phyloP scores from a whole-genome alignment of 2,888 invertebrate genomes.

The Drepana falcataria region DNA sequence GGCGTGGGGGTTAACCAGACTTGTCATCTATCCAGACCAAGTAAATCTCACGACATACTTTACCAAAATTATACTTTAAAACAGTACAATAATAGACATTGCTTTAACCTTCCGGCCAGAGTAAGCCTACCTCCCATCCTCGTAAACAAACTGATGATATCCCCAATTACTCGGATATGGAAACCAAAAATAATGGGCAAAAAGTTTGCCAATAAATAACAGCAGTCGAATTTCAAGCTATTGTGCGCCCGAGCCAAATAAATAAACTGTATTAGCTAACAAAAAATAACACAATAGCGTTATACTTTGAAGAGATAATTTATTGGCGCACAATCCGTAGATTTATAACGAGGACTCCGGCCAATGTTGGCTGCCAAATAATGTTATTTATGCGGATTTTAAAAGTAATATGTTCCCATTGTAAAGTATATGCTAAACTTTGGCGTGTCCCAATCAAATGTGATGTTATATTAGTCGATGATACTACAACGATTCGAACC shows the following conservation, averaged over 20 bases:
- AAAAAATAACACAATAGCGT: constrained; percentile 7
- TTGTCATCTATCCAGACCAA: no score
- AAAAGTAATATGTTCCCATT: constrained; percentile 22
- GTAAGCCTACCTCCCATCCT: no score
- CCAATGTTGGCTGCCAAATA: constrained; percentile 28
- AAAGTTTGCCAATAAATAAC: constrained; percentile 19
- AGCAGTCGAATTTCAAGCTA: constrained; percentile 13
- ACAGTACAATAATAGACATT: no score
- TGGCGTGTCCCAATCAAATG: constrained; percentile 11
- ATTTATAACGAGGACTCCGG: constrained; percentile 22
- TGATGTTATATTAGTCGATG: constrained; percentile 19
- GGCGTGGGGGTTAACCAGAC: no score
- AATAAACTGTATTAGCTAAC: constrained; percentile 1
- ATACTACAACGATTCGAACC: neutral
- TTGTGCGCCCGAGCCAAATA: constrained; percentile 8
- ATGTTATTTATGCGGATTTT: constrained; percentile 30
- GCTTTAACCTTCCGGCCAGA: no score
- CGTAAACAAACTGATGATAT: neutral
- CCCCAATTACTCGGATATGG: neutral
- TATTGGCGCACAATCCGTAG: constrained; percentile 19
- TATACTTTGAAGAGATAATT: constrained; percentile 5
- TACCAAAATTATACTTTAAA: no score
- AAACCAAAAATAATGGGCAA: neutral
- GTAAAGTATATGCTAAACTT: constrained; percentile 5
- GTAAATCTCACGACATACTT: no score